phyloP scores from a whole-genome alignment of 2,888 invertebrate genomes.

The Mechanitis messenoides region DNA sequence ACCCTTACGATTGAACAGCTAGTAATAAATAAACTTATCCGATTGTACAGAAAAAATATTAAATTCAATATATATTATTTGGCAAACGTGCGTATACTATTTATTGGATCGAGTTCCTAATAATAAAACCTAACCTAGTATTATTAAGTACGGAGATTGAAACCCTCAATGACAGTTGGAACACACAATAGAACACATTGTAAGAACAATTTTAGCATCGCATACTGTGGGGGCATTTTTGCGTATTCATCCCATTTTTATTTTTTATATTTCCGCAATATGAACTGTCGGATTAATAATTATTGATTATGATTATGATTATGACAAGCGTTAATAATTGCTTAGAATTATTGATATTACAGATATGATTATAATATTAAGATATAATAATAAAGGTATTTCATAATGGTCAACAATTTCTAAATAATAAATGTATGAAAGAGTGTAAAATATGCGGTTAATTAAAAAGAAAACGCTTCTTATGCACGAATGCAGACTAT shows the following conservation, averaged over 20 bases:
- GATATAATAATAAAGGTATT: background rate
- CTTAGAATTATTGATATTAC: background rate
- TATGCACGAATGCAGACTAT: conserved; percentile 20
- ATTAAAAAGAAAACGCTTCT: conserved; percentile 22
- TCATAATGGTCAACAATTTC: background rate
- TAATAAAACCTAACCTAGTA: conserved; percentile 39
- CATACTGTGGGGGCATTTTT: conserved; percentile 59
- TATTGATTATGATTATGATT: conserved; percentile 29
- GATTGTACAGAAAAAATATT: conserved; percentile 48
- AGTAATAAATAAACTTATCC: conserved; percentile 68
- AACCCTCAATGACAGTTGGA: conserved; percentile 69
- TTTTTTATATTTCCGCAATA: conserved; percentile 26
- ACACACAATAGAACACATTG: conserved; percentile 59
- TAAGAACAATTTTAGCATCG: conserved; percentile 53
- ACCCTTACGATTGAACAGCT: conserved; percentile 63
- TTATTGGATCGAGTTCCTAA: conserved; percentile 36
- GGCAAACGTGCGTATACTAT: conserved; percentile 48
- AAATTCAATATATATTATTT: conserved; percentile 54
- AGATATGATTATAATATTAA: conserved; percentile 8
- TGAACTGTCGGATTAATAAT: conserved; percentile 27
- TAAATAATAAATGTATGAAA: conserved; percentile 10
- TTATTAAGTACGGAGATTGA: conserved; percentile 58
- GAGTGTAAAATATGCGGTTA: conserved; percentile 15
- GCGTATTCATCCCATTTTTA: conserved; percentile 51
- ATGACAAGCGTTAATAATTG: conserved; percentile 30